Base-by-base conservation (phyloP, 37 sponge, comb jelly and placozoan species). In the Axinella damicornis region DNA sequence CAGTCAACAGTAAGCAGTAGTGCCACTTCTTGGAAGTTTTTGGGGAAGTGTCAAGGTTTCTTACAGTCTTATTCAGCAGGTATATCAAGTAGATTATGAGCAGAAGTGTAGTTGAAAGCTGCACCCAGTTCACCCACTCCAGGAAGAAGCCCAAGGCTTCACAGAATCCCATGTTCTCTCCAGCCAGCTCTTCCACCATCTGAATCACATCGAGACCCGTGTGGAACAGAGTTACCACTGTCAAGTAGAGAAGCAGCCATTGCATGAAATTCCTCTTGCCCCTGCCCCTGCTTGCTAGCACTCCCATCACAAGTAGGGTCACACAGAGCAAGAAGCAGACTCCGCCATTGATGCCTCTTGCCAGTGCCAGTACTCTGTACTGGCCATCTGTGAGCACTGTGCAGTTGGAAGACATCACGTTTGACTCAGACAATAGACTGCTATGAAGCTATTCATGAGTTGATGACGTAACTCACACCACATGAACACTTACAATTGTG, bases 311-410 rank as follows among this genome's bases (percentile, higher is more conserved):
- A 39, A 88, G 76, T 25, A 81, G 56, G 27, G 65, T 25, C 25
- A 80, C 16, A 64, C 36, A 38, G 59, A 65, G 61, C 34, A 88
- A 24, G n/a, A 24, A 57, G n/a, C 74, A 81, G 9, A 81, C 32
- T 21, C 33, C 4, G 0, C 77, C 83, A 9, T 67, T 38, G 19
- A 25, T 57, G 53, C 78, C 69, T 31, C 78, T 77, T 14, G 46
- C 21, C 5, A 65, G 72, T 27, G 73, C 86, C 5, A 62, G 31
- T n/a, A 14, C 66, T 56, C 18, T 18, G 18, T 56, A 56, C 18
- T 56, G 57, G 18, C 17, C 17, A 15, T 19, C 57, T 19, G 57
- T 19, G 17, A 56, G 18, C 57, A 19, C 57, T 56, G 57, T 56
- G 18, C 57, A 56, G 57, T 56, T 56, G n/a, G n/a, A n/a, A n/a